Base-by-base conservation (phyloP, 2,113 vertebrate species). In the Scomber scombrus region DNA sequence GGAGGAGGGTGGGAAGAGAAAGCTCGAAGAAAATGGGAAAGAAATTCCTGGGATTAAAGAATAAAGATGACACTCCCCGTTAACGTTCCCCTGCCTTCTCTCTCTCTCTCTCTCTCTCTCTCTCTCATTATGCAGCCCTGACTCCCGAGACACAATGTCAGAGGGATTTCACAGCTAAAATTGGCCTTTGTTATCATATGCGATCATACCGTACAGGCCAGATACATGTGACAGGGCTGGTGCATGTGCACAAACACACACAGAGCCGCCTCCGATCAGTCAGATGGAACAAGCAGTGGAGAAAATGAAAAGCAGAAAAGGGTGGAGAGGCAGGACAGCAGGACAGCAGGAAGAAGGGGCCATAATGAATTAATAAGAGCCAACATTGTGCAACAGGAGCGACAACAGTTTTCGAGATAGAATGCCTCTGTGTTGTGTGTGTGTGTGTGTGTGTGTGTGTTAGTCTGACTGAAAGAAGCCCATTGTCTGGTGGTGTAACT, bases 401-500 rank as follows among this genome's bases (percentile, higher is more conserved):
- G 84, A 88, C 87, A 91, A 90, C 86, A 82, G 80, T 83, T 80
- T 80, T 64, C 11, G 43, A 82, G 81, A 89, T 58, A 88, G 72
- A 84, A 81, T 8, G 71, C 15, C 68, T 87, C 34, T 86, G 87
- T 89, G 62, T 31, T 74, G 55, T 70, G 29, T 52, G 45, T 56
- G 10, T 67, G 63, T 65, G 60, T 75, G 61, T 29, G 19, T 49
- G 58, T 51, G 73, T 60, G 73, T 55, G 54, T 54, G 79, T 23
- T 68, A 31, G 62, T 34, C 8, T 23, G 76, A 68, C 72, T 92
- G 87, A 93, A 92, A 90, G 91, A 86, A 74, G 84, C 82, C 78
- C 80, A 92, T 93, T 92, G 92, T 93, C 85, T 85, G n/a, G 57
- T 55, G 26, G 76, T 46, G 80, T 86, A 91, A 93, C 82, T 79